phyloP scores from a whole-genome alignment of 2,888 invertebrate genomes.

The Ornithoptera alexandrae region DNA sequence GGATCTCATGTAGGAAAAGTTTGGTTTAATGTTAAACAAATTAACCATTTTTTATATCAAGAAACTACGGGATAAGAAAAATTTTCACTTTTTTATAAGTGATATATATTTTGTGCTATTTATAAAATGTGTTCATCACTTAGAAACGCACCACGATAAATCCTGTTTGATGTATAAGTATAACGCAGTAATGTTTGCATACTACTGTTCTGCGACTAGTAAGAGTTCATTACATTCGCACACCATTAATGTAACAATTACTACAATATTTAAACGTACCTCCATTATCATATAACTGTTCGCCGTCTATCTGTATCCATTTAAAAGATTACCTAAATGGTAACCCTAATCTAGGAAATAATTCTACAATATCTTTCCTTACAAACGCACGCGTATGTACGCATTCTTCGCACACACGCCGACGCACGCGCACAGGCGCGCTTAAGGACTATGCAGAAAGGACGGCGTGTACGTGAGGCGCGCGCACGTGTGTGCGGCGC shows the following conservation, averaged over 20 bases:
- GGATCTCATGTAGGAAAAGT: not conserved
- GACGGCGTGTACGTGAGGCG: slow-evolving; percentile 41
- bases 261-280: not conserved
- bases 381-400: slow-evolving; percentile 68
- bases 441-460: slow-evolving; percentile 50
- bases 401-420: slow-evolving; percentile 79
- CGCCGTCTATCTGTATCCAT: not conserved
- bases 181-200: too few relatives aligned
- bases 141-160: too few relatives aligned
- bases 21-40: too few relatives aligned
- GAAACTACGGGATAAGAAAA: too few relatives aligned
- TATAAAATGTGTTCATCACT: too few relatives aligned
- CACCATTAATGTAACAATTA: not conserved
- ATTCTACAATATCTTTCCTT: slow-evolving; percentile 77
- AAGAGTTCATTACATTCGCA: not conserved
- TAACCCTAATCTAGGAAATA: slow-evolving; percentile 70
- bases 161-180: too few relatives aligned
- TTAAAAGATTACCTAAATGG: slow-evolving; percentile 37
- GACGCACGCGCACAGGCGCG: slow-evolving; percentile 67
- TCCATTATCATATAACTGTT: not conserved
- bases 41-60: too few relatives aligned
- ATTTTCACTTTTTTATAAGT: too few relatives aligned
- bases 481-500: slow-evolving; percentile 41
- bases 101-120: too few relatives aligned
- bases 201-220: not conserved